Percentiles rank a stretch among this genome's conserved stretches.
phyloP scores from a whole-genome alignment of 2,113 vertebrate genomes.

The Dicaeum eximium region DNA sequence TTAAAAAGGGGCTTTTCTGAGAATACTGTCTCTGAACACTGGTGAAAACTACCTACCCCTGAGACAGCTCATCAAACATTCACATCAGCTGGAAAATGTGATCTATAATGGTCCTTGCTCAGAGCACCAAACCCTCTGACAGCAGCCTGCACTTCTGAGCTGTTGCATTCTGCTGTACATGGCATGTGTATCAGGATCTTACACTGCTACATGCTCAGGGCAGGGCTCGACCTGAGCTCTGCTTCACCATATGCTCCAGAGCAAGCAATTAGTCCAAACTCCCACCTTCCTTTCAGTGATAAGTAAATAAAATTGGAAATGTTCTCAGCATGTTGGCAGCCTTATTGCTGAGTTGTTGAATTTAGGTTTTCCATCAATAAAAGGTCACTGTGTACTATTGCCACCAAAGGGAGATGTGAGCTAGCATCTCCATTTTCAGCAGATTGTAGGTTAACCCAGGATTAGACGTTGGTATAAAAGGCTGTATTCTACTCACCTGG shows the following conservation, averaged over 20 bases:
- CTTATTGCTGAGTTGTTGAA: not conserved
- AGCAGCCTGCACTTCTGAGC: not conserved
- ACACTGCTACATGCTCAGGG: fast-evolving
- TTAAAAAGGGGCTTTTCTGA: not conserved
- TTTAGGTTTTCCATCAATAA: not conserved
- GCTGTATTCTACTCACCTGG: not conserved
- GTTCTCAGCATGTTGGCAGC: not conserved
- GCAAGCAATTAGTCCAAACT: not conserved
- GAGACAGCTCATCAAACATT: not conserved
- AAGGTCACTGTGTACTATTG: not conserved
- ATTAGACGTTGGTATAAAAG: not conserved
- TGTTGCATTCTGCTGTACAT: not conserved
- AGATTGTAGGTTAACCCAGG: not conserved
- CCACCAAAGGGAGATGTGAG: not conserved
- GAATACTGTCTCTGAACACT: not conserved
- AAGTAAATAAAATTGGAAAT: not conserved
- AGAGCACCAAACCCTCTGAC: not conserved
- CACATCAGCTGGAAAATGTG: not conserved
- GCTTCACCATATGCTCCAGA: not conserved
- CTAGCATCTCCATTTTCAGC: not conserved
- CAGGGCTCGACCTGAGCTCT: not conserved
- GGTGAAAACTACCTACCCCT: not conserved
- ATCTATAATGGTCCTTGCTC: not conserved
- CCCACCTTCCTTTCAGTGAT: not conserved
- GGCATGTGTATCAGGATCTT: fast-evolving